Evolutionary conservation across 2,797 vertebrate genomes (phyloP), one percentile per base, ranked within the genome.

Genomic region (Myotis daubentonii): DNA sequence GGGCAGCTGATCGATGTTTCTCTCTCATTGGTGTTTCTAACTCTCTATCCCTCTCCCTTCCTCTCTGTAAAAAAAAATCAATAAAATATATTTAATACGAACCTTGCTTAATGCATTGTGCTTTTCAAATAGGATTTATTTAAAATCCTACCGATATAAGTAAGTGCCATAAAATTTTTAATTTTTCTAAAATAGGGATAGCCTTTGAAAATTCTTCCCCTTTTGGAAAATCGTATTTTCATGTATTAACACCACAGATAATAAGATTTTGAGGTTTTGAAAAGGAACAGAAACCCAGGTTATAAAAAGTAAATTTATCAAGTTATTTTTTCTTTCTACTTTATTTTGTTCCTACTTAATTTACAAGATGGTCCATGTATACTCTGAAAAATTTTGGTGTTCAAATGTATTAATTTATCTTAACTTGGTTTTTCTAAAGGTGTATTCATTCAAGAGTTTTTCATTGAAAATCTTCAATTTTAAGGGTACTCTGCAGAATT

Each of bases 111-210:
- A 89, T 90, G 87, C 82, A 93, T 88, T 94, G 47, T 82, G 25
- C 60, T 94, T 96, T 78, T 93, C 53, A 57, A 53, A 51, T 87
- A 89, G 55, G n/a, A 49, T 86, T 79, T 95, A 38, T 93, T 94
- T 91, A 75, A 96, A 95, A 84, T 95, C 57, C 65, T 95, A 87
- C 51, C 22, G 75, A 12, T 95, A 74, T 82, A 89, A 91, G 25
- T 95, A 19, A 94, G 53, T 86, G 62, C 47, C 87, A 86, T 95
- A 87, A 94, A 93, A 71, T n/a, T 47, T 96, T 95, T 82, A 36
- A 41, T 89, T 97, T 96, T 95, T 70, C 38, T 71, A 60, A 96
- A 96, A 53, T 86, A 94, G 36, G 36, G 92, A 41, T 94, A 70
- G 17, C 33, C 79, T 89, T 95, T 94, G 60, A 94, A 97, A 96